phyloP scores from a whole-genome alignment of 2,113 vertebrate species.

The Eptesicus fuscus region DNA sequence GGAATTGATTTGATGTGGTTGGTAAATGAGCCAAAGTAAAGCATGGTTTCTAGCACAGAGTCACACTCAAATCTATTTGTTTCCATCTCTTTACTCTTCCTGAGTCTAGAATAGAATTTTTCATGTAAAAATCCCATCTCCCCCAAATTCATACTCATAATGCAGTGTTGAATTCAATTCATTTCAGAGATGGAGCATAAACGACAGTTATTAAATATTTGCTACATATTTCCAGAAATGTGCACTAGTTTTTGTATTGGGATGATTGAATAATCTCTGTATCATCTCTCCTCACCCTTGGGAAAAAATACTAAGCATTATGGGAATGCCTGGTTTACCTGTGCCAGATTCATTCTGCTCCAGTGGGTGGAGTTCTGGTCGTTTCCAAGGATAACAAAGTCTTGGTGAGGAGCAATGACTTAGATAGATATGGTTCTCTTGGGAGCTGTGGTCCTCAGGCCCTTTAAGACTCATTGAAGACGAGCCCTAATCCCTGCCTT shows the following conservation, averaged over 20 bases:
- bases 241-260: neutral
- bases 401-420: neutral
- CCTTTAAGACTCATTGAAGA: neutral
- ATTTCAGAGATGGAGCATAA: neutral
- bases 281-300: neutral
- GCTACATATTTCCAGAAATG: neutral
- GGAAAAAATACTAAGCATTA: neutral
- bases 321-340: neutral
- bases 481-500: neutral
- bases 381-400: neutral
- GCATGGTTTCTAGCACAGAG: neutral
- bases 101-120: neutral
- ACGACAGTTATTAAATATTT: constrained; percentile 6
- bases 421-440: neutral
- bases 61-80: neutral
- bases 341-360: neutral
- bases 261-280: neutral
- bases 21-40: neutral
- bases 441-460: neutral
- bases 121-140: neutral
- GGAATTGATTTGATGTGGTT: neutral
- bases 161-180: neutral
- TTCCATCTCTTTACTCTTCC: neutral
- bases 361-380: neutral
- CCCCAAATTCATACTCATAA: neutral